phyloP scores from a whole-genome alignment of 2,113 vertebrate genomes.

The Dasyurus viverrinus region DNA sequence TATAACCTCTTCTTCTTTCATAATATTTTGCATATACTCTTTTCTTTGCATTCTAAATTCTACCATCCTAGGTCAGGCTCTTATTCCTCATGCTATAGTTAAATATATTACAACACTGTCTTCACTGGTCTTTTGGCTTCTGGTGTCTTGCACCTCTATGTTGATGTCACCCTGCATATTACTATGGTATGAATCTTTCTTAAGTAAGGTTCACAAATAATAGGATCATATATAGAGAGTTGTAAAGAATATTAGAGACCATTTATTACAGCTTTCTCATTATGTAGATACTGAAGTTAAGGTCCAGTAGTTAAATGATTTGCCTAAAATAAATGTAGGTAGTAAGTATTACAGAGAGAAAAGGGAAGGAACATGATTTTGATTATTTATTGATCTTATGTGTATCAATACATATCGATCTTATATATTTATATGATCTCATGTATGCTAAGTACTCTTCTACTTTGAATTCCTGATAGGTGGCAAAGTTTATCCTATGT shows the following conservation, averaged over 20 bases:
- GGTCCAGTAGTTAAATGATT: neutral
- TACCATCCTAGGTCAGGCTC: neutral
- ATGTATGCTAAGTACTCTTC: neutral
- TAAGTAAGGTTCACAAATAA: neutral
- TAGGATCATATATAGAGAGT: neutral
- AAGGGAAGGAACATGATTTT: neutral
- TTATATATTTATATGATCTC: neutral
- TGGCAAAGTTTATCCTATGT: neutral
- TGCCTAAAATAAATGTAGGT: neutral
- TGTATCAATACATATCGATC: neutral
- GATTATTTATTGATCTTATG: neutral
- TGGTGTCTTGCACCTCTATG: neutral
- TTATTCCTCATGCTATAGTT: neutral
- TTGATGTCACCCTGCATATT: neutral
- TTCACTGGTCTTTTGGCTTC: neutral
- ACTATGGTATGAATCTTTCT: neutral
- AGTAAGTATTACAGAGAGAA: neutral
- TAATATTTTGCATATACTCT: neutral
- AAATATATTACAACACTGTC: neutral
- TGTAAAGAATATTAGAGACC: neutral
- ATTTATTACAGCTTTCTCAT: neutral
- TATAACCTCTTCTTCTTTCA: neutral
- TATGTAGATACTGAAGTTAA: neutral
- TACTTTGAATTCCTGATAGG: neutral
- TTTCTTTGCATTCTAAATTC: neutral